phyloP scores from a whole-genome alignment of 2,888 invertebrate species.

The Amorpha juglandis region DNA sequence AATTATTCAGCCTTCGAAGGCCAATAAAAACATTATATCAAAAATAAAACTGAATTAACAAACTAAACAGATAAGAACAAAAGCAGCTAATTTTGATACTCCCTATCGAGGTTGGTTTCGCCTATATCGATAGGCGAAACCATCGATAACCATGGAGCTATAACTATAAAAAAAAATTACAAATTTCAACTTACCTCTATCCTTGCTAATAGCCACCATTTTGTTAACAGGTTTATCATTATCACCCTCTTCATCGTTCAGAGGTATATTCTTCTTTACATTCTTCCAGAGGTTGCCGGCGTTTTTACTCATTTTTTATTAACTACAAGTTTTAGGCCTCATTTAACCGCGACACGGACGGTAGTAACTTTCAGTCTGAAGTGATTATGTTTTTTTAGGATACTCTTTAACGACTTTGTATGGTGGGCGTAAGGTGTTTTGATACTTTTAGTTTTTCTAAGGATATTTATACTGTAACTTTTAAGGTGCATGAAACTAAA shows the following conservation, averaged over 20 bases:
- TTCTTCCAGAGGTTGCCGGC: slow-evolving; percentile 68
- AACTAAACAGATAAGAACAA: too few relatives aligned
- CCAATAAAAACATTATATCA: too few relatives aligned
- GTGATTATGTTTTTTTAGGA: slow-evolving; percentile 35
- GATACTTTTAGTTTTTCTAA: slow-evolving; percentile 7
- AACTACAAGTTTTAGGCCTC: slow-evolving; percentile 31
- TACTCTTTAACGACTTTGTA: slow-evolving; percentile 26
- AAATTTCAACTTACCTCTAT: slow-evolving; percentile 59
- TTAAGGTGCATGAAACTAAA: too few relatives aligned
- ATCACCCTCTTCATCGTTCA: slow-evolving; percentile 48
- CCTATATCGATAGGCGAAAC: too few relatives aligned
- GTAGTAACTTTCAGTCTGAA: slow-evolving; percentile 35
- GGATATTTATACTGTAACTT: too few relatives aligned
- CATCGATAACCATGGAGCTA: too few relatives aligned
- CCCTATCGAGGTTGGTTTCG: too few relatives aligned
- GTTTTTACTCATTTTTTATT: slow-evolving; percentile 58
- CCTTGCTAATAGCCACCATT: slow-evolving; percentile 58
- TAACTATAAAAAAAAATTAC: too few relatives aligned
- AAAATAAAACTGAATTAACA: too few relatives aligned
- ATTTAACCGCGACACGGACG: slow-evolving; percentile 34
- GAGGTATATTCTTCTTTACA: slow-evolving; percentile 60
- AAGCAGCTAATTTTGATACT: too few relatives aligned
- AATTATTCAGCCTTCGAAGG: too few relatives aligned
- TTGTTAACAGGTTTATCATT: slow-evolving; percentile 52
- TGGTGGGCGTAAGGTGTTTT: not conserved